phyloP scores from a whole-genome alignment of 1,140 invertebrate genomes.

The Solen grandis region DNA sequence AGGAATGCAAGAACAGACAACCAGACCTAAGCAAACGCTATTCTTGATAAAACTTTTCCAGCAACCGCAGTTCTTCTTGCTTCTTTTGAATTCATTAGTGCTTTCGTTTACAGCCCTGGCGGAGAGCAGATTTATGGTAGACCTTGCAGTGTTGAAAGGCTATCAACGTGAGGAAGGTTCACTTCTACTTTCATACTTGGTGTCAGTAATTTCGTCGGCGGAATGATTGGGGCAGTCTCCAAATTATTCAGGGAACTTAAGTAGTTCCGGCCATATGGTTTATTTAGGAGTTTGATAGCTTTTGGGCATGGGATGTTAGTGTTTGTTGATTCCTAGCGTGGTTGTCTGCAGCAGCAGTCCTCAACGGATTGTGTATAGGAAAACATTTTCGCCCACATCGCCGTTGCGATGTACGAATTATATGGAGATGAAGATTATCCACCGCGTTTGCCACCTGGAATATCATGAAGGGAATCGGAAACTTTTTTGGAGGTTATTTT shows the following conservation, averaged over 20 bases:
- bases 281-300: conserved; percentile 14
- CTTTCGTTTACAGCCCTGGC: conserved; percentile 38
- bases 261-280: conserved; percentile 27
- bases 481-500: conserved; percentile 32
- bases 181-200: conserved; percentile 30
- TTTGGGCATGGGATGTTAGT: conserved; percentile 18
- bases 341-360: conserved; percentile 19
- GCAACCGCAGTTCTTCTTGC: conserved; percentile 22
- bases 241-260: conserved; percentile 23
- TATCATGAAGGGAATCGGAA: conserved; percentile 33
- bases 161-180: conserved; percentile 19
- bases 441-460: conserved; percentile 40
- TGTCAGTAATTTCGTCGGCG: conserved; percentile 23
- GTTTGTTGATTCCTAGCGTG: conserved; percentile 8
- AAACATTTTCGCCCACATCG: conserved; percentile 39
- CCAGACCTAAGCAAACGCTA: conserved; percentile 22
- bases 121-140: conserved; percentile 34
- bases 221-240: conserved; percentile 10
- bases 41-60: conserved; percentile 17
- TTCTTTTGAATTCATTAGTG: conserved; percentile 31
- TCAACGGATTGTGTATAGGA: conserved; percentile 36
- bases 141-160: conserved; percentile 25
- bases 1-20: not conserved
- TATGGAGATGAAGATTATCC: conserved; percentile 40
- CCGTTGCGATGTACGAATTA: conserved; percentile 34